phyloP scores from a whole-genome alignment of 2,797 vertebrate species.

The Scomberomorus guttatus region DNA sequence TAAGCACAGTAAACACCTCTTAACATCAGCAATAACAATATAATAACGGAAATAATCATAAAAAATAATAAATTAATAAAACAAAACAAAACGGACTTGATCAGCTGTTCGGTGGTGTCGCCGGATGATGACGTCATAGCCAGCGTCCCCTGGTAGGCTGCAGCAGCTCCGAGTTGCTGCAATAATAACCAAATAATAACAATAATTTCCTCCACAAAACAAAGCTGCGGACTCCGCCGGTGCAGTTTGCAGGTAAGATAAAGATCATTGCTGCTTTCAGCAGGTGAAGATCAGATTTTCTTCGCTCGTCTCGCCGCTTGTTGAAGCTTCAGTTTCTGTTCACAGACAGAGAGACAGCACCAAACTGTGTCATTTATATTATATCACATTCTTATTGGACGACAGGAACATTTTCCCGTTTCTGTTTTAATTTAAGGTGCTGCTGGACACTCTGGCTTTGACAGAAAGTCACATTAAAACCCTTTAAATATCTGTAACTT shows the following conservation, averaged over 20 bases:
- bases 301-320: not conserved
- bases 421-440: not conserved
- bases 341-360: not conserved
- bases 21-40: too few species aligned
- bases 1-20: too few species aligned
- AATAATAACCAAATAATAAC: too few species aligned
- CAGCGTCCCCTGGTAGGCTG: not conserved
- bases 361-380: too few species aligned
- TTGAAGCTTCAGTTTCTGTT: not conserved
- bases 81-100: not conserved
- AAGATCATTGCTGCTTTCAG: too few species aligned
- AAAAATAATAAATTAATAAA: too few species aligned
- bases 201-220: not conserved
- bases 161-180: not conserved
- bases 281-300: too few species aligned
- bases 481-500: not conserved
- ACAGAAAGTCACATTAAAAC: not conserved
- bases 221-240: accelerated
- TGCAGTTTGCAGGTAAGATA: slow-evolving; percentile 5
- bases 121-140: slow-evolving; percentile 40
- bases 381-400: not conserved
- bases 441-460: not conserved
- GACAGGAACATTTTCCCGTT: not conserved
- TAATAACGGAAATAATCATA: too few species aligned
- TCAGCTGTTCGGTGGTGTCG: slow-evolving; percentile 33